Conservation (phyloP, 2,888 invertebrate species). For the Perdita meconis region DNA sequence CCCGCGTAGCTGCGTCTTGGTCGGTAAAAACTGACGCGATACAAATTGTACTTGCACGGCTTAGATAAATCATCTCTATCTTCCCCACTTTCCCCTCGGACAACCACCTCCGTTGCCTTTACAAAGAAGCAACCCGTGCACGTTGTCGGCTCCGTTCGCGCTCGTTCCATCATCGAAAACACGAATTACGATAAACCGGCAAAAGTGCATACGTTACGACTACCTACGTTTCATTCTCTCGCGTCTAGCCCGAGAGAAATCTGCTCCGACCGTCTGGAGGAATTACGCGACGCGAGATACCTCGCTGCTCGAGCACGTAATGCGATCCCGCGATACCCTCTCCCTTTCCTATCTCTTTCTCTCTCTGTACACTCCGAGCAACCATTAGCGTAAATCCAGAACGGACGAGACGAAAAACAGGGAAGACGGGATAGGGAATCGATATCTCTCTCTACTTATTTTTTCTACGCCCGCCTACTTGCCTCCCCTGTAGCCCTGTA, state of each 20-base stretch:
- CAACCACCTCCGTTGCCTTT: slow-evolving; percentile 23
- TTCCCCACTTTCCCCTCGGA: slow-evolving; percentile 24
- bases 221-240: not conserved
- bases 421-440: slow-evolving; percentile 55
- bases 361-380: slow-evolving; percentile 40
- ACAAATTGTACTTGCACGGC: slow-evolving; percentile 80
- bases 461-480: slow-evolving; percentile 36
- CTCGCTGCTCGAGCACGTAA: slow-evolving; percentile 50
- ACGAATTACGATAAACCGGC: not conserved
- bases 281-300: slow-evolving; percentile 49
- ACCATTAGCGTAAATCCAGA: slow-evolving; percentile 74
- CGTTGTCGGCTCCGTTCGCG: not conserved
- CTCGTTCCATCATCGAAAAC: not conserved
- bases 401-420: slow-evolving; percentile 37
- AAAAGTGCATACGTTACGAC: not conserved
- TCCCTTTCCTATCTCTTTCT: too few relatives aligned
- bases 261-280: slow-evolving; percentile 34
- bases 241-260: slow-evolving; percentile 2
- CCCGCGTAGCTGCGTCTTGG: slow-evolving; percentile 66
- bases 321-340: slow-evolving; percentile 49
- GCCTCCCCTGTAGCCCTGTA: not conserved
- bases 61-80: slow-evolving; percentile 79
- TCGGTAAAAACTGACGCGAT: slow-evolving; percentile 80
- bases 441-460: slow-evolving; percentile 58
- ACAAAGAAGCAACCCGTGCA: not conserved